These are phyloP conservation scores for Leptopilina boulardi DNA, from an alignment of 1,140 invertebrate genomes.

Conservation along the genomic window DNA sequence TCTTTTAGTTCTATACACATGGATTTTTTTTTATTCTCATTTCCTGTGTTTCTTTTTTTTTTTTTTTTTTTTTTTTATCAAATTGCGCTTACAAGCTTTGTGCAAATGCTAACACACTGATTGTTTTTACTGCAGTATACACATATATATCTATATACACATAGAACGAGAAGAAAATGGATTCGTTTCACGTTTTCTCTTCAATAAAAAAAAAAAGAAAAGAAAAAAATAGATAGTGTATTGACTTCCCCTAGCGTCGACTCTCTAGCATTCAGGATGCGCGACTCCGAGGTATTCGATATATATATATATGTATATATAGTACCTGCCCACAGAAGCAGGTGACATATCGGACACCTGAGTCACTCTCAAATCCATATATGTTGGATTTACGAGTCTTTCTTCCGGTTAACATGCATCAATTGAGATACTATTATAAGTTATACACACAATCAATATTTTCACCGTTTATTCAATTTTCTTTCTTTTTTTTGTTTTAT, in stretches of 20 bases:
- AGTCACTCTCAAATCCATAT: conserved; percentile 12
- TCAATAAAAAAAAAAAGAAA: background rate
- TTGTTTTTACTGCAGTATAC: background rate
- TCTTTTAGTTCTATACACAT: background rate
- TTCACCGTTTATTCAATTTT: background rate
- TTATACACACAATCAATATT: conserved; percentile 11
- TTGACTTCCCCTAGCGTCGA: background rate
- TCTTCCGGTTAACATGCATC: conserved; percentile 9
- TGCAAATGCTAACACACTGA: background rate
- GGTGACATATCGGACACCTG: conserved; percentile 29
- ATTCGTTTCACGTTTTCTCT: conserved; percentile 24
- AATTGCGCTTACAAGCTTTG: conserved; percentile 6
- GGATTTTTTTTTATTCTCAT: too few species aligned
- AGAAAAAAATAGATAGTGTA: background rate
- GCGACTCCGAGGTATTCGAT: background rate
- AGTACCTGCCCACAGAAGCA: background rate
- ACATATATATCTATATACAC: too few species aligned
- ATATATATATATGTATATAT: background rate
- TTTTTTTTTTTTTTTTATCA: background rate
- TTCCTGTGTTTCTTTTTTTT: too few species aligned
- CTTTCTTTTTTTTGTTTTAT: too few species aligned
- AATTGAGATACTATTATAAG: conserved; percentile 18
- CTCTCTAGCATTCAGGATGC: conserved; percentile 16
- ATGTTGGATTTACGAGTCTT: conserved; percentile 15
- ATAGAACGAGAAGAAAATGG: background rate